Evolutionary conservation across 2,113 vertebrate species (phyloP).

Genomic region (Neogale vison): DNA sequence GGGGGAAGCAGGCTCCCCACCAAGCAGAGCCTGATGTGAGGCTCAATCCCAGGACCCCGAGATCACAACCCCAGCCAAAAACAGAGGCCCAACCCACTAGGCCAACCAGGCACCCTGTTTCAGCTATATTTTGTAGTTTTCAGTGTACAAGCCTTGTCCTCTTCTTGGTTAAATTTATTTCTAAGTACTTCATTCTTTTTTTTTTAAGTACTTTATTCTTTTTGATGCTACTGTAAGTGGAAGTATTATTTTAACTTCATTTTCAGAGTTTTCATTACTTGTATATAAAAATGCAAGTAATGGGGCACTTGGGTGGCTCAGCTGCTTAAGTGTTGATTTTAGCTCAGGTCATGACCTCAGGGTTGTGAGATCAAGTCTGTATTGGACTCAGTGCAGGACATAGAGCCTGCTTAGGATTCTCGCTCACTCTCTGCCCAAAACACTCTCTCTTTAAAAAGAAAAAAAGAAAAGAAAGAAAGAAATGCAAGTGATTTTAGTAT

Average conservation of each 20-base stretch:
- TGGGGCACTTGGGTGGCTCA: not conserved
- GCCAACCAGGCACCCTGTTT: not conserved
- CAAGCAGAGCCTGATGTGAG: no score
- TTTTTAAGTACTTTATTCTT: not conserved
- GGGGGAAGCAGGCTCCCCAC: no score
- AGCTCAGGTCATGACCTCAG: not conserved
- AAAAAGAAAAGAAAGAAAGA: not conserved
- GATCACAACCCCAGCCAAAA: no score
- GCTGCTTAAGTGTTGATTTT: not conserved
- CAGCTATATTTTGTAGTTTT: not conserved
- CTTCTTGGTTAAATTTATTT: not conserved
- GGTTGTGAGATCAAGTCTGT: not conserved
- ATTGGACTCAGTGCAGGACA: not conserved
- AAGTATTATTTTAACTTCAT: not conserved
- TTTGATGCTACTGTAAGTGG: not conserved
- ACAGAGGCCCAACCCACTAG: no score
- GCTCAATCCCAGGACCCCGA: no score
- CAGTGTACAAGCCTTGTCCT: not conserved
- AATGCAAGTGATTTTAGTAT: not conserved
- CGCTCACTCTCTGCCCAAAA: not conserved
- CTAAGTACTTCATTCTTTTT: not conserved
- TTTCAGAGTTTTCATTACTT: not conserved
- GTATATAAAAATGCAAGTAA: not conserved
- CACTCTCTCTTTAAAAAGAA: not conserved
- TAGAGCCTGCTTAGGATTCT: not conserved